These are phyloP conservation scores for Chaetogeoica ovagalla DNA, from an alignment of 2,888 invertebrate genomes.

Conservation along the genomic window DNA sequence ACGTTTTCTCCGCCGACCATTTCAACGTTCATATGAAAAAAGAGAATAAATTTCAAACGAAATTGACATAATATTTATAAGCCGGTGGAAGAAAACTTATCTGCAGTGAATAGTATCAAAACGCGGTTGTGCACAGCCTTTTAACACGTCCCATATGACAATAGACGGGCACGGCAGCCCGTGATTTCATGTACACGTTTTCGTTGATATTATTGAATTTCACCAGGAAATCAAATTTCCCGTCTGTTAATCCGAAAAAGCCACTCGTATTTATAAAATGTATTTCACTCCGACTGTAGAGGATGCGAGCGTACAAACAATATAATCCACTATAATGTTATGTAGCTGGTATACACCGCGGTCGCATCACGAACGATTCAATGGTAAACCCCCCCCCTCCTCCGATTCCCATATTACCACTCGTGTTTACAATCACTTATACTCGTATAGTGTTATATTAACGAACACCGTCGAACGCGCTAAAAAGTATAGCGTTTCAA, in stretches of 20 bases:
- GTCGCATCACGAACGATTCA: neutral
- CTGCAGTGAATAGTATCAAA: too few species aligned
- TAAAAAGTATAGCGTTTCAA: slow-evolving; percentile 9
- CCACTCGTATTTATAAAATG: neutral
- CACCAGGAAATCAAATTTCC: neutral
- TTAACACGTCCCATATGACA: too few species aligned
- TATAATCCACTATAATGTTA: neutral
- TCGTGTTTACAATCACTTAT: slow-evolving; percentile 8
- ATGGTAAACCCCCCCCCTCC: too few species aligned
- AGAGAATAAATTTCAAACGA: too few species aligned
- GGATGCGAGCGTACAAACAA: neutral
- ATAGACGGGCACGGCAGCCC: neutral
- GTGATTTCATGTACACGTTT: too few species aligned
- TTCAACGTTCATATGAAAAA: too few species aligned
- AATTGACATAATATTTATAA: too few species aligned
- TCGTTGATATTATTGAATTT: neutral
- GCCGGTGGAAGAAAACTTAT: too few species aligned
- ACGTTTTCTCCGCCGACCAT: too few species aligned
- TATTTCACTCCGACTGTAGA: neutral
- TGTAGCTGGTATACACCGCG: neutral
- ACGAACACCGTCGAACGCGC: neutral
- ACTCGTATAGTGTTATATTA: neutral
- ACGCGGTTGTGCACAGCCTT: too few species aligned
- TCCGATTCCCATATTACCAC: neutral
- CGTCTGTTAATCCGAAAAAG: neutral